Evolutionary conservation across 2,888 invertebrate species (phyloP).

Genomic region (Allolobophora icterica): DNA sequence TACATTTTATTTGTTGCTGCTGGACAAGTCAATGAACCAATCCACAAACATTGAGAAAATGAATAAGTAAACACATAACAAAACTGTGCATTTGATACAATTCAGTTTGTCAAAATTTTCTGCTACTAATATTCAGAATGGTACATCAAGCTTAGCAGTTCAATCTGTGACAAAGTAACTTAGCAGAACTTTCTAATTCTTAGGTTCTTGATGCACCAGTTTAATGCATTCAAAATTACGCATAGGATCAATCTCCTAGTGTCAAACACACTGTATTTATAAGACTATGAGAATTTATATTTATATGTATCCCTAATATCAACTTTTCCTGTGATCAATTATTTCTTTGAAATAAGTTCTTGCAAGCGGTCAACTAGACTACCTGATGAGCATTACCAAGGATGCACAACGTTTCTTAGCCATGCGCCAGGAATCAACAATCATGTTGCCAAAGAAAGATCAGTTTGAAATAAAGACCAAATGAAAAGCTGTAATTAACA

Average conservation of each 20-base stretch:
- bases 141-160: conserved; percentile 1
- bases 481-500: neutral
- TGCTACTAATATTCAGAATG: conserved; percentile 9
- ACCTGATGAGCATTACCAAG: neutral
- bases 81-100: conserved; percentile 10
- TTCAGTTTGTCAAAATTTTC: neutral
- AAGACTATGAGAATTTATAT: neutral
- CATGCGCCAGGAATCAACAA: neutral
- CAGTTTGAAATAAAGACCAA: neutral
- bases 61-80: conserved; percentile 3
- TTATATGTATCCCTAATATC: neutral
- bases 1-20: neutral
- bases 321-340: conserved; percentile 2
- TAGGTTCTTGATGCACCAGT: neutral
- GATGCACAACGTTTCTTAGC: neutral
- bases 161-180: neutral
- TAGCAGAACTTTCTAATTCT: neutral
- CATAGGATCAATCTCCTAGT: neutral
- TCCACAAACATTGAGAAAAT: neutral
- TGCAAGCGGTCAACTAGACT: neutral
- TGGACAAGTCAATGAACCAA: neutral
- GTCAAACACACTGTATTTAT: neutral
- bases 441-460: neutral
- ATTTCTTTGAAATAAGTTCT: neutral
- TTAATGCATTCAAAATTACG: neutral